Percentiles rank a stretch among this genome's conserved stretches.
phyloP scores from a whole-genome alignment of 2,113 vertebrate genomes.

The Xenus cinereus region DNA sequence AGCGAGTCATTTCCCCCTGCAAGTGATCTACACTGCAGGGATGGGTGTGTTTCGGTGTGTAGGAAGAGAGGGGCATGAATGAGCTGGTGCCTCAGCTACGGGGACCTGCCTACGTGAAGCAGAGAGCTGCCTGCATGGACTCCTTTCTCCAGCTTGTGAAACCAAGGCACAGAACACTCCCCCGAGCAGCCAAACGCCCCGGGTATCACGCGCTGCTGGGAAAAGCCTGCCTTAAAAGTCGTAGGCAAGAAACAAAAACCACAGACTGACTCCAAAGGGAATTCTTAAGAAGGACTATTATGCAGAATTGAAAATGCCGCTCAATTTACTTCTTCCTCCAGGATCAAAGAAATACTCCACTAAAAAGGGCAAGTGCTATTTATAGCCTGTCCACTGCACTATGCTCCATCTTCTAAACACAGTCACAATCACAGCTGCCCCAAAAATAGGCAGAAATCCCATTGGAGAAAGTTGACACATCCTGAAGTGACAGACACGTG shows the following conservation, averaged over 20 bases:
- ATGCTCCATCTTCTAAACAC: not conserved
- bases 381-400: not conserved
- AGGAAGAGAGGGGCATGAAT: not conserved
- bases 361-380: not conserved
- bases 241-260: not conserved
- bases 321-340: not conserved
- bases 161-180: not conserved
- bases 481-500: not conserved
- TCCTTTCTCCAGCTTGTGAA: not conserved
- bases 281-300: not conserved
- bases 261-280: not conserved
- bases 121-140: slow-evolving; percentile 22
- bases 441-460: slow-evolving; percentile 18
- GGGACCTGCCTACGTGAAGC: slow-evolving; percentile 45
- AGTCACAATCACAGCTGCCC: not conserved
- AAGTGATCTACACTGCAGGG: not conserved
- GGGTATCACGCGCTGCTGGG: not conserved
- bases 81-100: not conserved
- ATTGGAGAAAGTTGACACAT: slow-evolving; percentile 23
- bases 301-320: not conserved
- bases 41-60: not conserved
- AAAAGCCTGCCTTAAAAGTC: not conserved
- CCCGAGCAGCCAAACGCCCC: not conserved
- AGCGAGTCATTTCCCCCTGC: not conserved
- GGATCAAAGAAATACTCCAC: not conserved